A percentile compares a stretch with the other conserved stretches of the same genome.
These are phyloP conservation scores for Tyrannus savana DNA, from an alignment of 2,113 vertebrate genomes.

Conservation along the genomic window DNA sequence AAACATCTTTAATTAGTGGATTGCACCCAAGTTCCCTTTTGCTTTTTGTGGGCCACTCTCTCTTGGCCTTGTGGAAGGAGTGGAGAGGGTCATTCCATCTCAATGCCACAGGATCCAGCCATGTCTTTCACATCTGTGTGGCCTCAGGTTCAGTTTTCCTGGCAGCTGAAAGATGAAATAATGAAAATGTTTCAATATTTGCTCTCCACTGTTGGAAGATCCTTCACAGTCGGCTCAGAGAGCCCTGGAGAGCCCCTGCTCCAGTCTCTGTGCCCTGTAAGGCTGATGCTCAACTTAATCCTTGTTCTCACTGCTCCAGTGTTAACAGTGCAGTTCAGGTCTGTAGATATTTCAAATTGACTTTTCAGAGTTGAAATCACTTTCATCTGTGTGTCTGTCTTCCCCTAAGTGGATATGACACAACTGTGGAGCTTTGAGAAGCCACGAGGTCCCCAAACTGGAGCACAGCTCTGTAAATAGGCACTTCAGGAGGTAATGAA, in stretches of 20 bases:
- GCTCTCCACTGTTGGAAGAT: neutral
- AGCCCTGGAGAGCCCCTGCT: neutral
- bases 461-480: neutral
- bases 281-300: neutral
- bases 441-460: neutral
- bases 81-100: neutral
- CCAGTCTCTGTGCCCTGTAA: neutral
- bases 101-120: neutral
- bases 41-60: neutral
- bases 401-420: neutral
- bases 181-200: neutral
- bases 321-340: neutral
- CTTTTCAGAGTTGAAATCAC: neutral
- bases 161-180: neutral
- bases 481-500: neutral
- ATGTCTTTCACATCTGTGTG: neutral
- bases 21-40: neutral
- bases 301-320: neutral
- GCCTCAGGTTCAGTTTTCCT: neutral
- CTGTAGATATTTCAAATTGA: neutral
- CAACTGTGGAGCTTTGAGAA: neutral
- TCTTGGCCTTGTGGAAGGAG: neutral
- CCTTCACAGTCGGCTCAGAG: neutral
- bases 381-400: neutral
- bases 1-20: neutral